Evolutionary conservation across 2,888 invertebrate species (phyloP), one percentile per base, ranked within the genome.

Genomic region (Amphipoea lucens): DNA sequence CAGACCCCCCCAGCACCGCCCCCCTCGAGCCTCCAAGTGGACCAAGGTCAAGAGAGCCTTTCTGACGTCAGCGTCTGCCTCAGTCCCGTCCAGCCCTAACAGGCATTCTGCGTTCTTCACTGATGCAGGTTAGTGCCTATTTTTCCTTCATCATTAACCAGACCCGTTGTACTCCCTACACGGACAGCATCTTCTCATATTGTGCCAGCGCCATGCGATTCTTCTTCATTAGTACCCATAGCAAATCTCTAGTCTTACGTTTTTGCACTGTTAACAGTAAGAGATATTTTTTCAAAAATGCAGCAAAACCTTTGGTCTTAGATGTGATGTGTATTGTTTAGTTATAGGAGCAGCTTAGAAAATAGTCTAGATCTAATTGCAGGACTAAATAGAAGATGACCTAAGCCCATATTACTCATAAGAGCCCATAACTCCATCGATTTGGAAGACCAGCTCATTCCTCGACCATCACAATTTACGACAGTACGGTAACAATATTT

Each of bases 11-110:
- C 96, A 95, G 90, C 94, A 97, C 88, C 96, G 97, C 48, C 97
- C 97, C 45, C 96, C 97, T 36, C 95, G 97, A 48, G 96, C 97
- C 88, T 98, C 98, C 81, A 98, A 98, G 93, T 98, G 98, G 98
- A 97, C 97, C 70, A 98, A 98, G 92, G 98, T 98, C 82, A 98
- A 98, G 94, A 96, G 98, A 91, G 98, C 98, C 54, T 98, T 98
- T 94, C 96, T 98, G 77, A 97, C 97, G 0, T 97, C 97, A 1
- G 95, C 97, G 0, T 97, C 97, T 6, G 96, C 96, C 5, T 98
- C 98, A 9, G 98, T 98, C 36, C 98, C 98, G 1, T 98, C 98
- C 80, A 98, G 98, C 91, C 98, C 98, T 0, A 97, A 97, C 87
- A 95, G 98, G 87, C 97, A 97, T 89, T 97, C 98, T 42, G 97